Conservation (phyloP, 2,797 vertebrate species). For the Acomys russatus region DNA sequence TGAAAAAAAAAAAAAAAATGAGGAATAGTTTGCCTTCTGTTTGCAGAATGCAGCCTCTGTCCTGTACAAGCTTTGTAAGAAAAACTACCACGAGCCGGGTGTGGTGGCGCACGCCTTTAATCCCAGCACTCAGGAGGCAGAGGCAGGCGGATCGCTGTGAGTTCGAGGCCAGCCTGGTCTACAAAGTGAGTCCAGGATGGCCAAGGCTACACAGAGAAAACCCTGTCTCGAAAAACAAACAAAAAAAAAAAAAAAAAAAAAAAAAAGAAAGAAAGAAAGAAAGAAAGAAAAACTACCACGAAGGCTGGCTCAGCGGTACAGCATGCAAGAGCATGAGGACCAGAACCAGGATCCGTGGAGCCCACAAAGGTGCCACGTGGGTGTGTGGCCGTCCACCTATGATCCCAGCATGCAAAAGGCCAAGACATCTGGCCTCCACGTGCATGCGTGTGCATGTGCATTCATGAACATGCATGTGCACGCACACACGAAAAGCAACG, state of each 20-base stretch:
- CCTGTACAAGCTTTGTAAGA: slow-evolving; percentile 17
- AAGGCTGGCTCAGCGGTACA: not conserved
- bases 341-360: too few relatives aligned
- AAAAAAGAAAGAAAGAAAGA: too few relatives aligned
- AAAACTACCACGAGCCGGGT: slow-evolving; percentile 6
- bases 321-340: not conserved
- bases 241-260: too few relatives aligned
- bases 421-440: not conserved
- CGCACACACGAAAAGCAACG: not conserved
- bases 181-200: too few relatives aligned
- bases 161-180: too few relatives aligned
- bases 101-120: too few relatives aligned
- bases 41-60: not conserved
- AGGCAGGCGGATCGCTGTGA: too few relatives aligned
- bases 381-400: too few relatives aligned
- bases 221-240: too few relatives aligned
- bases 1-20: not conserved
- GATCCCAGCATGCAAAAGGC: not conserved
- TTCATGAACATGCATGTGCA: not conserved
- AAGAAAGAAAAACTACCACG: slow-evolving; percentile 13
- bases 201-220: too few relatives aligned
- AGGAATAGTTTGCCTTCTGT: not conserved
- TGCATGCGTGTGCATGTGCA: not conserved
- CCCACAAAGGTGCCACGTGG: not conserved
- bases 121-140: too few relatives aligned